These are phyloP conservation scores for Schrankia costaestrigalis DNA, from an alignment of 2,888 invertebrate species.

Conservation along the genomic window DNA sequence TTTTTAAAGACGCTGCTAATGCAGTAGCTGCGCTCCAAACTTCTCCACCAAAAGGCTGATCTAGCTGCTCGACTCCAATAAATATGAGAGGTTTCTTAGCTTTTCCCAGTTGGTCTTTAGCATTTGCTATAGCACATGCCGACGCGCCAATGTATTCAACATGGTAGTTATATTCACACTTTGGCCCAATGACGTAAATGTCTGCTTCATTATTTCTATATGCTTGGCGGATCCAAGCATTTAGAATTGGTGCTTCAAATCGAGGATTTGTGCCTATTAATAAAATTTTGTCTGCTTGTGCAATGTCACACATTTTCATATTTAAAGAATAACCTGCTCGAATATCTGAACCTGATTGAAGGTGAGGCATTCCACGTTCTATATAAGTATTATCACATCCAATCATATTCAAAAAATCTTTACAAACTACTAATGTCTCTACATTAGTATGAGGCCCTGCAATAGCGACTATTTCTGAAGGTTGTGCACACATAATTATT, in stretches of 20 bases:
- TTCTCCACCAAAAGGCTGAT: conserved; percentile 25
- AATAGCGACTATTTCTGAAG: conserved; percentile 73
- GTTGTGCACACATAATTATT: conserved; percentile 81
- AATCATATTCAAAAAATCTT: conserved; percentile 62
- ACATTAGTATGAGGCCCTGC: conserved; percentile 64
- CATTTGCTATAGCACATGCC: conserved; percentile 31
- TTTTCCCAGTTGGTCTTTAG: conserved; percentile 23
- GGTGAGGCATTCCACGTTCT: conserved; percentile 49
- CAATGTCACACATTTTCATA: conserved; percentile 86
- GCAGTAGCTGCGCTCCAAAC: conserved; percentile 43
- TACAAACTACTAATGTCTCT: conserved; percentile 64
- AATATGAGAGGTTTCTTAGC: conserved; percentile 63
- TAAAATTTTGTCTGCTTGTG: conserved; percentile 90
- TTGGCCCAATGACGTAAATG: conserved; percentile 92
- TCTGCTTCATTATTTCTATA: conserved; percentile 94
- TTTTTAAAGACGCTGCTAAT: conserved; percentile 21
- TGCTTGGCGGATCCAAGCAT: conserved; percentile 95
- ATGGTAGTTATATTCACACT: conserved; percentile 92
- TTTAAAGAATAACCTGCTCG: conserved; percentile 63
- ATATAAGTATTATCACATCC: conserved; percentile 60
- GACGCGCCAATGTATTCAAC: conserved; percentile 52
- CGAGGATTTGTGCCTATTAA: conserved; percentile 98
- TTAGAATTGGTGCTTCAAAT: conserved; percentile 97
- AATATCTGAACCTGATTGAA: conserved; percentile 44
- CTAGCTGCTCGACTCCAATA: conserved; percentile 55